A percentile compares a stretch with the other conserved stretches of the same genome.
Evolutionary conservation across 2,113 vertebrate species (phyloP).

Genomic region (Gnathonemus longibarbis): DNA sequence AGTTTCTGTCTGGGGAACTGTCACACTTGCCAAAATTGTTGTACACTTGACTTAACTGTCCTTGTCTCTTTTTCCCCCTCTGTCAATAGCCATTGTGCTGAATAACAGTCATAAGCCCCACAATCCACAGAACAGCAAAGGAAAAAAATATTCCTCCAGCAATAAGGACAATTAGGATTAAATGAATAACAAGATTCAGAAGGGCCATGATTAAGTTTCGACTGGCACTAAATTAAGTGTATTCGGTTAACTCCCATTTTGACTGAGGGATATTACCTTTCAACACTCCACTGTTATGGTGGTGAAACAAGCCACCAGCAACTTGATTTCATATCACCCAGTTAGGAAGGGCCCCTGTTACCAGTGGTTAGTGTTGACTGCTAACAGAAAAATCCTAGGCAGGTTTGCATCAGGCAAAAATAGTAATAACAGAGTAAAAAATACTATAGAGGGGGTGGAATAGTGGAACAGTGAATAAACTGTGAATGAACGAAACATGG

Average conservation of each 20-base stretch:
- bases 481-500: conserved; percentile 2
- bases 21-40: conserved; percentile 41
- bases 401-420: not conserved
- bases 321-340: not conserved
- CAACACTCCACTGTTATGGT: not conserved
- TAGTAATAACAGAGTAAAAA: not conserved
- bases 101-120: not conserved
- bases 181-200: not conserved
- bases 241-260: not conserved
- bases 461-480: not conserved
- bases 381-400: not conserved
- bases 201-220: not conserved
- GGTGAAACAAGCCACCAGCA: not conserved
- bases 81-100: not conserved
- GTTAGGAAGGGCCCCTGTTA: not conserved
- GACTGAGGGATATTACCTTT: not conserved
- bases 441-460: not conserved
- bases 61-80: not conserved
- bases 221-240: not conserved
- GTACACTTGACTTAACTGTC: not conserved
- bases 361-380: not conserved
- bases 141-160: not conserved
- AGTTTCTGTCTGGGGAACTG: conserved; percentile 38
- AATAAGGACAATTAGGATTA: not conserved
- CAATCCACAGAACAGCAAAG: not conserved